A percentile compares a stretch with the other conserved stretches of the same genome.
These are phyloP conservation scores for Acanthisitta chloris DNA, from an alignment of 2,113 vertebrate genomes.

Conservation along the genomic window DNA sequence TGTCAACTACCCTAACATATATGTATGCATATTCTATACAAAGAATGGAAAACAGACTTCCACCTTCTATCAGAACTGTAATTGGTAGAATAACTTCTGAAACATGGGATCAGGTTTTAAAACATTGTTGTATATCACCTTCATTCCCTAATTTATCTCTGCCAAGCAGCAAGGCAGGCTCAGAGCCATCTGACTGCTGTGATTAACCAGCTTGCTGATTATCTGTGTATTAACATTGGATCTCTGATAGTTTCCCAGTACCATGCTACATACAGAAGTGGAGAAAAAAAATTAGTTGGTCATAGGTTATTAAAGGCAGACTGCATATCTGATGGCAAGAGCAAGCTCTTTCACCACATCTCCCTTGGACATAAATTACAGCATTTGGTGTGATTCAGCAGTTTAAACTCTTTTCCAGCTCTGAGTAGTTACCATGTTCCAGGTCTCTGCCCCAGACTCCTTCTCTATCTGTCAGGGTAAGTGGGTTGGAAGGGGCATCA, in stretches of 20 bases:
- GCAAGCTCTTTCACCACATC: neutral
- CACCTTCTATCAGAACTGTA: neutral
- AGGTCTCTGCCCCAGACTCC: neutral
- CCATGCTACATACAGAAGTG: neutral
- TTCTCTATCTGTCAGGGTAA: neutral
- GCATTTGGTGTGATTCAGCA: neutral
- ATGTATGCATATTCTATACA: neutral
- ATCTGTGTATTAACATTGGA: neutral
- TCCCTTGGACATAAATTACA: neutral
- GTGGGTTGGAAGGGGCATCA: neutral
- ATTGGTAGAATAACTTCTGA: slow-evolving; percentile 16
- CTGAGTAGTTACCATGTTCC: neutral
- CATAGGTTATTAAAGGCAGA: neutral
- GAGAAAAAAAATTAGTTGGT: neutral
- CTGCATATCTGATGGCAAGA: neutral
- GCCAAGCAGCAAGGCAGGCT: neutral
- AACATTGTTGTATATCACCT: slow-evolving; percentile 18
- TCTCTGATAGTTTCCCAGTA: neutral
- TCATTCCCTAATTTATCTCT: slow-evolving; percentile 48
- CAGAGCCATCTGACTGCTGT: neutral
- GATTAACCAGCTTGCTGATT: slow-evolving; percentile 37
- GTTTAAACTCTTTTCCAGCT: neutral
- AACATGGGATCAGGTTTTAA: slow-evolving; percentile 19
- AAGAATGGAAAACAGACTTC: slow-evolving; percentile 19
- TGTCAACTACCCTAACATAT: neutral